Evolutionary conservation across 2,797 vertebrate genomes (phyloP).

Genomic region (Periophthalmus magnuspinnatus): DNA sequence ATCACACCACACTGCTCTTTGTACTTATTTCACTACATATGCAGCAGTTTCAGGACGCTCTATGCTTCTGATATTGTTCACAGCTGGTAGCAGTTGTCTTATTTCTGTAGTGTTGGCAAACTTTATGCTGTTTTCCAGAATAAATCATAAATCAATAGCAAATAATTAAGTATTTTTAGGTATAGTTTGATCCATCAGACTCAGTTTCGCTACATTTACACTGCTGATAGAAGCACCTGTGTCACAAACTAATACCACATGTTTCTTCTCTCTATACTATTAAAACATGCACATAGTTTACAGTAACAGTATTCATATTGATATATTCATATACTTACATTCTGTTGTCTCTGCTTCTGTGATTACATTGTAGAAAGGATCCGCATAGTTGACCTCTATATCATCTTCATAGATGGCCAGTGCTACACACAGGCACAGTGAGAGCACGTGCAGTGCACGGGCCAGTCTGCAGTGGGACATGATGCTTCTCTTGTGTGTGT

Average conservation of each 20-base stretch:
- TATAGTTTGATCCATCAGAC: not conserved
- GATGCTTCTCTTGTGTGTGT: slow-evolving; percentile 37
- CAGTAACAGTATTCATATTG: not conserved
- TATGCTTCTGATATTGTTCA: not conserved
- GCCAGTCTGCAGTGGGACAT: slow-evolving; percentile 67
- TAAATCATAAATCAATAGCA: not conserved
- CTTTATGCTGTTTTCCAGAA: not conserved
- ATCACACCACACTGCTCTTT: not conserved
- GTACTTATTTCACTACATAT: not conserved
- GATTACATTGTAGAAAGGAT: slow-evolving; percentile 74
- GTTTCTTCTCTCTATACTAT: not conserved
- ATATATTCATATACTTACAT: slow-evolving; percentile 61
- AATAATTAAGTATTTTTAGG: not conserved
- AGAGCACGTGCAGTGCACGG: slow-evolving; percentile 60
- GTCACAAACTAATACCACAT: not conserved
- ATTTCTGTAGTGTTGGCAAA: not conserved
- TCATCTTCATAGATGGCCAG: slow-evolving; percentile 75
- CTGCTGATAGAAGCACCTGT: not conserved
- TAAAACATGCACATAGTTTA: not conserved
- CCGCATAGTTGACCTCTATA: slow-evolving; percentile 55
- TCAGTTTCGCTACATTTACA: not conserved
- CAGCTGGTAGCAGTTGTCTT: not conserved
- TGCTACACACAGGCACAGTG: slow-evolving; percentile 53
- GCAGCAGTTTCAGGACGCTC: not conserved
- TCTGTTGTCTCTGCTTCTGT: slow-evolving; percentile 45